Base-by-base conservation (phyloP, 2,797 vertebrate species). In the Pseudomugil tenellus region DNA sequence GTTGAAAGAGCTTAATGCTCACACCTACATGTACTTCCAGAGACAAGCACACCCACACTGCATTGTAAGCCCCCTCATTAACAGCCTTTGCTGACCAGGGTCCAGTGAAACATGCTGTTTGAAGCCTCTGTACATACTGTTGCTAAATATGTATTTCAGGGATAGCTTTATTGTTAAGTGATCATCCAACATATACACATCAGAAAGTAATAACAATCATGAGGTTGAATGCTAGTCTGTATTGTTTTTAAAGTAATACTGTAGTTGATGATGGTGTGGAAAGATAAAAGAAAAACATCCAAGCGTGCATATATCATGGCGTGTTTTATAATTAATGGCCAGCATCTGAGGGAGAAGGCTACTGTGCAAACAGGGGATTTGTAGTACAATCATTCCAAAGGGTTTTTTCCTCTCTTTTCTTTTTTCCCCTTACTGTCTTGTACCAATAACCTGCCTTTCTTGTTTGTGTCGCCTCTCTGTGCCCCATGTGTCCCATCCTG, bases 381-480 rank as follows among this genome's bases (percentile, higher is more conserved):
- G 29, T 58, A 26, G 51, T 37, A 75, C 56, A 79, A 77, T 78
- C 55, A 64, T 85, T 81, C 84, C 54, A 86, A 82, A 25, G 29
- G 19, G 10, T 35, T 49, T 19, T 46, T 34, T 41, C 39, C 0
- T 23, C 19, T 28, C 9, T 21, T 56, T 12, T 23, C 6, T 26
- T 57, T 67, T 65, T 48, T 56, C 0, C 54, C 25, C 25, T 25
- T 16, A 62, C 76, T 86, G 87, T 74, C 34, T 90, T 83, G 89
- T 70, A 82, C 67, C 41, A 49, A 77, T 67, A 43, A 76, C 74
- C 75, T 85, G 57, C 76, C 74, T 83, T 79, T 80, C 74, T 84
- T 91, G 76, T 91, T 82, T 85, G 70, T 37, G 10, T 75, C 87
- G 83, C 74, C 84, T 83, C 73, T 87, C 64, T 63, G 73, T 67